A percentile compares a stretch with the other conserved stretches of the same genome.
phyloP scores from a whole-genome alignment of 2,888 invertebrate species.

The Tuberolachnus salignus region DNA sequence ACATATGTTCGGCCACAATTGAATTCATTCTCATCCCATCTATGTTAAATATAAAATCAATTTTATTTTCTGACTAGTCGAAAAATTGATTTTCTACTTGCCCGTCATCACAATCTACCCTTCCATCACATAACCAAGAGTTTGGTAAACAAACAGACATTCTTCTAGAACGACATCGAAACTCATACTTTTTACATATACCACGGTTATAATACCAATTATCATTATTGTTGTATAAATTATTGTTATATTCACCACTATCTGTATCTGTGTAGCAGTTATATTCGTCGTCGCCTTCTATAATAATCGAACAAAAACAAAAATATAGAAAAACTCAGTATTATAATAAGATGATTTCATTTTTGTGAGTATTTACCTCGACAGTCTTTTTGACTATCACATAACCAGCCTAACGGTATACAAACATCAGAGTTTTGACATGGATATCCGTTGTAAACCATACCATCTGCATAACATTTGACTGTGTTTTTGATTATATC shows the following conservation, averaged over 20 bases:
- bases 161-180: conserved; percentile 59
- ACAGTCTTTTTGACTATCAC: conserved; percentile 60
- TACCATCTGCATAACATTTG: conserved; percentile 59
- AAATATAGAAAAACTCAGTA: background rate
- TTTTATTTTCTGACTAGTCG: background rate
- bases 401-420: conserved; percentile 60
- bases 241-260: background rate
- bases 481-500: conserved; percentile 58
- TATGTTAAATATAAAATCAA: conserved; percentile 31
- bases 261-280: conserved; percentile 54
- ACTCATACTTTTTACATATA: conserved; percentile 59
- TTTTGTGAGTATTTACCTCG: conserved; percentile 58
- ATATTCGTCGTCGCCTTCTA: conserved; percentile 59
- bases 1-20: conserved; percentile 58
- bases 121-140: conserved; percentile 61
- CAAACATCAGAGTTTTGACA: conserved; percentile 59
- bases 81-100: conserved; percentile 39
- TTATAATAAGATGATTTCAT: too few species aligned
- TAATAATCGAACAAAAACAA: conserved; percentile 9
- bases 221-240: conserved; percentile 43
- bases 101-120: conserved; percentile 62
- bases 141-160: conserved; percentile 60
- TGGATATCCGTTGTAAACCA: conserved; percentile 59
- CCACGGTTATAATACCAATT: conserved; percentile 57
- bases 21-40: conserved; percentile 61